Percentiles rank a stretch among this genome's conserved stretches.
Evolutionary conservation across 1,140 invertebrate species (phyloP).

Genomic region (Penaeus indicus): DNA sequence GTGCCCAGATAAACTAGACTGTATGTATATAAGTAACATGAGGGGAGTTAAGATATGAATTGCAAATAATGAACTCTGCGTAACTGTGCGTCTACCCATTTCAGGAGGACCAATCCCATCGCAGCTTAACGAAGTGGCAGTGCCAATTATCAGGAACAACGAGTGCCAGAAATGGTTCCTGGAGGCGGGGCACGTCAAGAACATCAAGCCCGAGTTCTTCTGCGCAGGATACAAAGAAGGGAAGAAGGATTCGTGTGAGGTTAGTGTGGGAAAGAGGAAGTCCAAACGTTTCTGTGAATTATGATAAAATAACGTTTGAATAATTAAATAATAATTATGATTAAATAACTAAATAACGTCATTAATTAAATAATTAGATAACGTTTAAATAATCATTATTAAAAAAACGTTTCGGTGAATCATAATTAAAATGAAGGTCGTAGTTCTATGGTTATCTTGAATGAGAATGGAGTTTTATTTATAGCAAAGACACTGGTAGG

Average conservation of each 20-base stretch:
- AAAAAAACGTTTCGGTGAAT: not conserved
- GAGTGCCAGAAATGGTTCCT: slow-evolving; percentile 95
- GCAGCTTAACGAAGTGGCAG: slow-evolving; percentile 90
- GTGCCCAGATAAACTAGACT: too few relatives aligned
- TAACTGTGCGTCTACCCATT: slow-evolving; percentile 27
- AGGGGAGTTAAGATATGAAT: not conserved
- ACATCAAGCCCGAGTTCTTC: slow-evolving; percentile 89
- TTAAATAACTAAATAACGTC: too few relatives aligned
- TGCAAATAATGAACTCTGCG: not conserved
- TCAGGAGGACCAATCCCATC: slow-evolving; percentile 88
- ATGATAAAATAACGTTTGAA: too few relatives aligned
- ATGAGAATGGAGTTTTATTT: too few relatives aligned
- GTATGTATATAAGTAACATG: too few relatives aligned
- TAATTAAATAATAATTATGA: too few relatives aligned
- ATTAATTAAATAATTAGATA: too few relatives aligned
- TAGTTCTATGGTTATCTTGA: too few relatives aligned
- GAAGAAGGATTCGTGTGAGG: slow-evolving; percentile 94
- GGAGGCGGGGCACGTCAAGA: slow-evolving; percentile 88
- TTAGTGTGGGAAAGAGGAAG: slow-evolving; percentile 70
- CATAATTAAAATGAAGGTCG: too few relatives aligned
- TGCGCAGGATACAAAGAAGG: slow-evolving; percentile 94
- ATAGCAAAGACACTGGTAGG: too few relatives aligned
- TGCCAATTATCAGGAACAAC: slow-evolving; percentile 90
- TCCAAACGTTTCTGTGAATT: not conserved
- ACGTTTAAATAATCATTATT: too few relatives aligned